Conservation (phyloP, 2,113 vertebrate genomes). For the Eurystomus gularis region DNA sequence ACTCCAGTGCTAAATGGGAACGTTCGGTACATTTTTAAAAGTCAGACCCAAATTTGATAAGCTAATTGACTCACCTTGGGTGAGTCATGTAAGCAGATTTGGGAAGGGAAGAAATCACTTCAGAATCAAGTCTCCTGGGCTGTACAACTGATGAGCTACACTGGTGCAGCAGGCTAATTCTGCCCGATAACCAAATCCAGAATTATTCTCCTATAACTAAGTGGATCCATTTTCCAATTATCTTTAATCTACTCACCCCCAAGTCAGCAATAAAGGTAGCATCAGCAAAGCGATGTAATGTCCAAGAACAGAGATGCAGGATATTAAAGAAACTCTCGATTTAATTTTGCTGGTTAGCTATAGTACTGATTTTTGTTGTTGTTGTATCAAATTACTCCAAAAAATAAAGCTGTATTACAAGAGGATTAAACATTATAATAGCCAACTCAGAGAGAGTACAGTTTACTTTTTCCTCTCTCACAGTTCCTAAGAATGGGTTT, state of each 20-base stretch:
- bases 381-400: not conserved
- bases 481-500: not conserved
- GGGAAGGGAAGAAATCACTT: not conserved
- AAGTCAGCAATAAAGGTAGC: not conserved
- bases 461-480: not conserved
- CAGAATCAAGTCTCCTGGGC: not conserved
- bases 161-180: fast-evolving
- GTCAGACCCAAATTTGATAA: not conserved
- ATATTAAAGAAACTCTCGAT: not conserved
- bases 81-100: not conserved
- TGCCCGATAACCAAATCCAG: not conserved
- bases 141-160: not conserved
- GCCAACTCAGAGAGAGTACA: not conserved
- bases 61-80: not conserved
- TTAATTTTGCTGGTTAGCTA: not conserved
- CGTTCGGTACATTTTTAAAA: not conserved
- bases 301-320: not conserved
- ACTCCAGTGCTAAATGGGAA: not conserved
- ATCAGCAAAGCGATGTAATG: not conserved
- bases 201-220: not conserved
- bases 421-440: not conserved
- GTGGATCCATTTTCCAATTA: not conserved
- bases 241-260: not conserved
- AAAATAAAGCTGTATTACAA: not conserved
- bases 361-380: not conserved